A percentile compares a stretch with the other conserved stretches of the same genome.
Evolutionary conservation across 2,888 invertebrate genomes (phyloP).

Genomic region (Campaea margaritaria): DNA sequence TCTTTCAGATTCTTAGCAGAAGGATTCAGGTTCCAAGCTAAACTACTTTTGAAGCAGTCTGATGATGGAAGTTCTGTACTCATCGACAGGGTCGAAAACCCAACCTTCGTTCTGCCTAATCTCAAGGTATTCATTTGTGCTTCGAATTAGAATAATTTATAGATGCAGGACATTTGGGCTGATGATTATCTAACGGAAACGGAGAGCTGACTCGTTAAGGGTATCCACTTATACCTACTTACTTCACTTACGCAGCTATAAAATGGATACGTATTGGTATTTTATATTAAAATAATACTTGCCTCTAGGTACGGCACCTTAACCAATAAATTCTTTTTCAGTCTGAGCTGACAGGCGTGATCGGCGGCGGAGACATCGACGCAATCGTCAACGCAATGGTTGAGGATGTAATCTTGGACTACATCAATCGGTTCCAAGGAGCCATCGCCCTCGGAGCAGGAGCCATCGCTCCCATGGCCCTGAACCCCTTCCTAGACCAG

Average conservation of each 20-base stretch:
- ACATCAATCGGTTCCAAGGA: slow-evolving; percentile 70
- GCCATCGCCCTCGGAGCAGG: slow-evolving; percentile 54
- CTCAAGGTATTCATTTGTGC: slow-evolving; percentile 60
- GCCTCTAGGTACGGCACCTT: no score
- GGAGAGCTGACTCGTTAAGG: no score
- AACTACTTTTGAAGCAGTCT: slow-evolving; percentile 64
- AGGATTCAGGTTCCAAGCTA: slow-evolving; percentile 58
- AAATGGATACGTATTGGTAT: no score
- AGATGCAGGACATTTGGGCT: no score
- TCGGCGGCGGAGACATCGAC: slow-evolving; percentile 79
- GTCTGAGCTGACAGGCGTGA: slow-evolving; percentile 70
- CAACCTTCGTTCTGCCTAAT: slow-evolving; percentile 58
- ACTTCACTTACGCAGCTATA: no score
- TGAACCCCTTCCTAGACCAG: slow-evolving; percentile 65
- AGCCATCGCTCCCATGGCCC: slow-evolving; percentile 31
- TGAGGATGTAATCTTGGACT: slow-evolving; percentile 70
- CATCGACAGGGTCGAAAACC: slow-evolving; percentile 62
- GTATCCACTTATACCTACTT: no score
- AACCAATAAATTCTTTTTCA: slow-evolving; percentile 39
- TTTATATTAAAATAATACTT: no score
- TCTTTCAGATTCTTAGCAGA: slow-evolving; percentile 64
- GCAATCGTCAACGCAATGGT: slow-evolving; percentile 69
- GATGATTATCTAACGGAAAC: no score
- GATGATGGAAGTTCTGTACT: slow-evolving; percentile 62
- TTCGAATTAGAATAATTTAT: not conserved